Percentiles rank a stretch among this genome's conserved stretches.
Evolutionary conservation across 2,113 vertebrate species (phyloP).

Genomic region (Rhinoderma darwinii): DNA sequence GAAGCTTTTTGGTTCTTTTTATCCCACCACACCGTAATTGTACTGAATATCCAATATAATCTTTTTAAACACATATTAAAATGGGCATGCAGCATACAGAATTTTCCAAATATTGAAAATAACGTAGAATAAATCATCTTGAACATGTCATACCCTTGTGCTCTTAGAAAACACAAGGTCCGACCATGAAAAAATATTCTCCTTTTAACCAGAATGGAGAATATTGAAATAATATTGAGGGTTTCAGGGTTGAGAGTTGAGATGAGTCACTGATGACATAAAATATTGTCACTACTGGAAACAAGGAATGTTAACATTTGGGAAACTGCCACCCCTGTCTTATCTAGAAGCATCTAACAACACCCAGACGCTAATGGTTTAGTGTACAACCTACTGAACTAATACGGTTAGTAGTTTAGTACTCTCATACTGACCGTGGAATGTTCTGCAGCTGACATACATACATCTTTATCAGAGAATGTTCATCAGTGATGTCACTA

Average conservation of each 20-base stretch:
- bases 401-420: constrained; percentile 67
- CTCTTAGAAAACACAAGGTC: neutral
- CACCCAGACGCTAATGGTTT: constrained; percentile 60
- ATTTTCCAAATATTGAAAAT: neutral
- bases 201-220: no score
- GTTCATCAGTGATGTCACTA: constrained; percentile 76
- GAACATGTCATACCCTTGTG: neutral
- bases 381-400: constrained; percentile 65
- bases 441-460: constrained; percentile 76
- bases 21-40: neutral
- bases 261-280: neutral
- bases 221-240: no score
- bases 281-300: neutral
- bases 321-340: neutral
- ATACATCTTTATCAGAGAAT: constrained; percentile 77
- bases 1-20: neutral
- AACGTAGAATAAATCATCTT: neutral
- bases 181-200: neutral
- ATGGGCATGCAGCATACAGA: neutral
- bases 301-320: neutral
- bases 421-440: constrained; percentile 74
- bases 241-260: no score
- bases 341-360: constrained; percentile 61
- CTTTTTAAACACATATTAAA: neutral
- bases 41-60: neutral